Evolutionary conservation across 2,888 invertebrate species (phyloP).

Genomic region (Diarsia brunnea): DNA sequence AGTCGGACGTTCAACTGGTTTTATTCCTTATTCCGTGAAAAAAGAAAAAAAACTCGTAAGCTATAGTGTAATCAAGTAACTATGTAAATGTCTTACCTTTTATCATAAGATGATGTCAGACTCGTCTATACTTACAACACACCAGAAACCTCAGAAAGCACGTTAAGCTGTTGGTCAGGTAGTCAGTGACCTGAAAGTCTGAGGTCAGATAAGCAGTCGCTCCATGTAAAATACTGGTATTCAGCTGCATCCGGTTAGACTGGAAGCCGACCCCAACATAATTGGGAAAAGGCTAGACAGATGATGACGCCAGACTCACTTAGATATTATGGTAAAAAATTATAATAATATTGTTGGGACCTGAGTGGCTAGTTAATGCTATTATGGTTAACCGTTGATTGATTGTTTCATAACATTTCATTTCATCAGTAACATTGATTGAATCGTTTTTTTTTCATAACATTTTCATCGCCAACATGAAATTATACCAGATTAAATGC

Average conservation of each 20-base stretch:
- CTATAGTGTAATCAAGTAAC: background rate
- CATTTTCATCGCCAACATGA: conserved; percentile 23
- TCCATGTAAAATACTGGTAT: too few species aligned
- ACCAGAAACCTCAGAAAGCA: background rate
- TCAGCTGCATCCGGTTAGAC: too few species aligned
- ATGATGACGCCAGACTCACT: background rate
- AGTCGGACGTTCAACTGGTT: background rate
- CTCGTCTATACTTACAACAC: background rate
- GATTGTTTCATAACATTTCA: too few species aligned
- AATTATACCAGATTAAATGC: background rate
- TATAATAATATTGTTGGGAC: background rate
- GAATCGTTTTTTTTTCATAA: conserved; percentile 25
- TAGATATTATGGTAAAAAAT: background rate
- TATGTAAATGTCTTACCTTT: background rate
- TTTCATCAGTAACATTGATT: background rate
- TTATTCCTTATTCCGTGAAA: background rate
- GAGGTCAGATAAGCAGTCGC: too few species aligned
- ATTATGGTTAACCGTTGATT: background rate
- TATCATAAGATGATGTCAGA: background rate
- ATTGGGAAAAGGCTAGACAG: too few species aligned
- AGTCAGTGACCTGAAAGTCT: too few species aligned
- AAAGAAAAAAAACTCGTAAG: background rate
- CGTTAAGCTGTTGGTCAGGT: too few species aligned
- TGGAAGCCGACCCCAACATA: too few species aligned
- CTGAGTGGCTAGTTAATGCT: background rate